Percentiles rank a stretch among this genome's conserved stretches.
Evolutionary conservation across 2,797 vertebrate genomes (phyloP).

Genomic region (Neostethus bicornis): DNA sequence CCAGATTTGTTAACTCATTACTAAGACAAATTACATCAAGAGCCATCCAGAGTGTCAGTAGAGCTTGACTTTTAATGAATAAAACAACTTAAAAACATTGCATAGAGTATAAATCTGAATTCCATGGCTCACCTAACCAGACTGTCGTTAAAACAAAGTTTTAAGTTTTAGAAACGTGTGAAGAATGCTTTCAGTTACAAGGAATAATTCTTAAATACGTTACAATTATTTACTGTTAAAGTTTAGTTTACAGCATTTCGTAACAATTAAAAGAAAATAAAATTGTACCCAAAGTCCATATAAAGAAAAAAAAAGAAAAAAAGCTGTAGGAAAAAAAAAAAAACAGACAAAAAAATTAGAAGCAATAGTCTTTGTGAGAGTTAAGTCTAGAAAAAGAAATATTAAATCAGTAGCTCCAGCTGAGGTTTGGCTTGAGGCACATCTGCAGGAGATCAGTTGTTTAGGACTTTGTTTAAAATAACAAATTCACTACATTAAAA

Average conservation of each 20-base stretch:
- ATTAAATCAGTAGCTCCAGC: slow-evolving; percentile 36
- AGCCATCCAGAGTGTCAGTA: slow-evolving; percentile 17
- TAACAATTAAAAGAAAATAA: slow-evolving; percentile 19
- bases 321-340: no score
- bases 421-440: slow-evolving; percentile 5
- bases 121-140: slow-evolving; percentile 10
- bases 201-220: slow-evolving; percentile 15
- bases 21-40: not conserved
- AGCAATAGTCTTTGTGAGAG: slow-evolving; percentile 17
- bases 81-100: slow-evolving; percentile 45
- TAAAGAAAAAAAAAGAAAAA: no score
- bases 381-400: slow-evolving; percentile 17
- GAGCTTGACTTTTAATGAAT: slow-evolving; percentile 53
- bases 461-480: not conserved
- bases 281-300: slow-evolving; percentile 25
- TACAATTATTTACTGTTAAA: slow-evolving; percentile 31
- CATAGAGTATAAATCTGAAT: slow-evolving; percentile 54
- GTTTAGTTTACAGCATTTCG: slow-evolving; percentile 1
- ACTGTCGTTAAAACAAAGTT: slow-evolving; percentile 16
- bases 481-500: slow-evolving; percentile 40
- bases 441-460: slow-evolving; percentile 13
- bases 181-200: slow-evolving; percentile 12
- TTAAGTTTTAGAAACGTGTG: slow-evolving; percentile 13
- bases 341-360: no score
- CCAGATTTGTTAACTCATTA: no score